Evolutionary conservation across 2,888 invertebrate genomes (phyloP).

Genomic region (Chymomyza caudatula): DNA sequence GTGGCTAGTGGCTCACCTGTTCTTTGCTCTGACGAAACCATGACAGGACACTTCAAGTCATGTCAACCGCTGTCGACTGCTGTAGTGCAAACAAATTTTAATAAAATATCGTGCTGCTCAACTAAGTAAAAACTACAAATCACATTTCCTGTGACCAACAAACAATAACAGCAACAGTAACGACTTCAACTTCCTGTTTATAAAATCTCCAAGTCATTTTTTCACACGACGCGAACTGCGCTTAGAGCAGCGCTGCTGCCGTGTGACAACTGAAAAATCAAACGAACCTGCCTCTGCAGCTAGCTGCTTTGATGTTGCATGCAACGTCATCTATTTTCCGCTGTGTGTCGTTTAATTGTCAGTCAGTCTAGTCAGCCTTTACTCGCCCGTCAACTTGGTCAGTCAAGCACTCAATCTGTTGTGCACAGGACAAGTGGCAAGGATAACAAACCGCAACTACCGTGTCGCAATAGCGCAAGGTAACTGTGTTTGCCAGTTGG

Average conservation of each 20-base stretch:
- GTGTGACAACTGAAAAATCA: constrained; percentile 55
- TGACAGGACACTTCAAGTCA: constrained; percentile 32
- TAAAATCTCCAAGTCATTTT: constrained; percentile 73
- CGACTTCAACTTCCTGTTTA: constrained; percentile 61
- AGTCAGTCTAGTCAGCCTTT: constrained; percentile 34
- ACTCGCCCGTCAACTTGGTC: constrained; percentile 50
- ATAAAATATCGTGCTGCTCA: not conserved
- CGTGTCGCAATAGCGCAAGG: not conserved
- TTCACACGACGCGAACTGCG: constrained; percentile 59
- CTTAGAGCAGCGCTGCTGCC: constrained; percentile 24
- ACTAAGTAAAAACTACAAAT: constrained; percentile 61
- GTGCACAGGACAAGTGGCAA: constrained; percentile 38
- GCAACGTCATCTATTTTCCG: constrained; percentile 73
- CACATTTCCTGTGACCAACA: constrained; percentile 61
- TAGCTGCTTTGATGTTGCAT: constrained; percentile 67
- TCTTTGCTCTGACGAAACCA: not conserved
- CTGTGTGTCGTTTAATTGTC: constrained; percentile 71
- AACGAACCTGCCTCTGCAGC: constrained; percentile 50
- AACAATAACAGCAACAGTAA: constrained; percentile 4
- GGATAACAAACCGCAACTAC: constrained; percentile 29
- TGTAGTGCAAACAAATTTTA: not conserved
- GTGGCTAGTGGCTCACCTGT: constrained; percentile 24
- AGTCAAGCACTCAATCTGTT: constrained; percentile 67
- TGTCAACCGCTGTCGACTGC: constrained; percentile 41
- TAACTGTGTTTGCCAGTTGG: not conserved